These are phyloP conservation scores for Silurus glanis DNA, from an alignment of 2,113 vertebrate species.

Conservation along the genomic window DNA sequence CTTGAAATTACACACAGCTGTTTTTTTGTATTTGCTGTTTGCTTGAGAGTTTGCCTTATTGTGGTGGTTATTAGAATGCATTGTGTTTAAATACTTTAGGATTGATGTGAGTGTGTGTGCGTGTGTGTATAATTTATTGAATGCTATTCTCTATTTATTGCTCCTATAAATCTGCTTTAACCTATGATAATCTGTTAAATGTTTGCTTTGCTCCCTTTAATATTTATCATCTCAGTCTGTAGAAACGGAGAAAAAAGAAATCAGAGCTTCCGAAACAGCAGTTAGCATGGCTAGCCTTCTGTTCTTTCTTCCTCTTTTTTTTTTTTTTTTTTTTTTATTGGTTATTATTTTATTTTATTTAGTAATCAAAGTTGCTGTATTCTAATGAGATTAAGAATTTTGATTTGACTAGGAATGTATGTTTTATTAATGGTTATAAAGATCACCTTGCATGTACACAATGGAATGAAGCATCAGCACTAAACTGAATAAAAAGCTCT, in stretches of 20 bases:
- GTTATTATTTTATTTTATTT: neutral
- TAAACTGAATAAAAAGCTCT: slow-evolving; percentile 45
- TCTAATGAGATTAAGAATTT: slow-evolving; percentile 11
- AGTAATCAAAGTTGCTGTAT: slow-evolving; percentile 25
- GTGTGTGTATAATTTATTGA: slow-evolving; percentile 21
- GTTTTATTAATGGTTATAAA: slow-evolving; percentile 37
- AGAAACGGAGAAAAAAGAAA: slow-evolving; percentile 31
- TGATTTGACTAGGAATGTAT: slow-evolving; percentile 44
- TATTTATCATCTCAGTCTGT: slow-evolving; percentile 32
- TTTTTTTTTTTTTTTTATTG: slow-evolving; percentile 20
- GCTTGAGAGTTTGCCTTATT: slow-evolving; percentile 28
- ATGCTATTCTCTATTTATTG: slow-evolving; percentile 11
- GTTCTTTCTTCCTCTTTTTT: neutral
- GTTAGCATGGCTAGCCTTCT: slow-evolving; percentile 43
- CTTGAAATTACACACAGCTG: slow-evolving; percentile 42
- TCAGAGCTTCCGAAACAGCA: slow-evolving; percentile 51
- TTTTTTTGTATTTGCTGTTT: slow-evolving; percentile 34
- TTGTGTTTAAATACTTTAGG: neutral
- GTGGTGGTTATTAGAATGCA: slow-evolving; percentile 13
- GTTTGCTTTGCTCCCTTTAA: slow-evolving; percentile 44
- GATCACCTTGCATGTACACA: slow-evolving; percentile 50
- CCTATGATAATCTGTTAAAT: slow-evolving; percentile 17
- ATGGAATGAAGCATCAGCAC: slow-evolving; percentile 38
- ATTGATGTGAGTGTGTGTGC: neutral
- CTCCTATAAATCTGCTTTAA: slow-evolving; percentile 28